Evolutionary conservation across 2,113 vertebrate genomes (phyloP), one percentile per base, ranked within the genome.

Genomic region (Xiphias gladius): DNA sequence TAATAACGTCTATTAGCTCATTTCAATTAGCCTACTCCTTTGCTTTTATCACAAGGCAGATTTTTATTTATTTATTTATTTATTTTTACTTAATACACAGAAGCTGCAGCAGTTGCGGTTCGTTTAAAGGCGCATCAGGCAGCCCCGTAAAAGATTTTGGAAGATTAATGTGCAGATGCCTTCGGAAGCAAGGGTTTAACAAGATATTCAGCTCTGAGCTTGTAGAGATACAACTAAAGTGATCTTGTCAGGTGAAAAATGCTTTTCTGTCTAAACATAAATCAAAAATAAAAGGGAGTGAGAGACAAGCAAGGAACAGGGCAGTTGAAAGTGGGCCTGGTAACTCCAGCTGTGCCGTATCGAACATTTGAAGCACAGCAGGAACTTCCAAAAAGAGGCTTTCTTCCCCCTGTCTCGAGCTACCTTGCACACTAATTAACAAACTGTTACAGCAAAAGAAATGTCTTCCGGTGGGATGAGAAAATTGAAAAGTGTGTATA

Each of bases 1-100:
- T 86, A 88, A 90, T 93, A 86, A 89, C 73, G 16, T 73, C 81
- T 76, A 87, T 91, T 91, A 92, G 79, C 80, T 85, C 79, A 65
- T 85, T 85, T 89, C 88, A 92, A 92, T 92, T 62, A 35, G 6
- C 32, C 32, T 35, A 89, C 82, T 69, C 57, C 65, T 86, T 73
- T 74, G 86, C 86, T 73, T 89, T 86, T 73, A 83, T 85, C 86
- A 71, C 30, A 1, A 62, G 57, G 24, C 80, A 35, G 32, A 6
- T 35, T 35, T 35, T 75, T 48, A 83, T 91, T 92, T 78, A 83
- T 79, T 87, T n/a, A n/a, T n/a, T n/a, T n/a, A n/a, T n/a, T n/a
- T n/a, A n/a, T n/a, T 89, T 63, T 35, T 89, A 59, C 37, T 83
- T 73, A 76, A 71, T 70, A n/a, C 82, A 50, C 57, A 55, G 22